Evolutionary conservation across 2,797 vertebrate species (phyloP), one percentile per base, ranked within the genome.

Genomic region (Cephalopachus bancanus): DNA sequence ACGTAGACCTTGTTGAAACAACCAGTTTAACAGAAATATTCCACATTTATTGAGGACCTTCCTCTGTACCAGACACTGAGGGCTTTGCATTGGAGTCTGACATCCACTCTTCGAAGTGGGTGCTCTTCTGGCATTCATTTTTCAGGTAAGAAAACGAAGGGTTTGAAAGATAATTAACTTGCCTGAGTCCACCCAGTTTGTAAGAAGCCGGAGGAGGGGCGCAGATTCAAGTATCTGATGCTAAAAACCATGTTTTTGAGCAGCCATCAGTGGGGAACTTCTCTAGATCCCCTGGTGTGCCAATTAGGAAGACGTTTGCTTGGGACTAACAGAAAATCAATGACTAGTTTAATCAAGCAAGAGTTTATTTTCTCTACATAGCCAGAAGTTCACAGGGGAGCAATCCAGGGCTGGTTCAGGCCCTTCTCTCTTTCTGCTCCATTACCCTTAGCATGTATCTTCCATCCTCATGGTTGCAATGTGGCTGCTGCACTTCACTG

Each of bases 261-360:
- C 37, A 71, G 44, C 19, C 0, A 1, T 6, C 22, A 1, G 0
- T n/a, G 33, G 28, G 1, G 28, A 44, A 76, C 5, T 74, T 5
- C 37, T 89, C 60, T 26, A 62, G 74, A 10, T 92, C 71, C 59
- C 59, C 17, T 6, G 49, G 33, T 9, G 4, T 9, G 19, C 5
- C 64, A 19, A 6, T 22, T 49, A 1, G 5, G 28, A n/a, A 57
- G 62, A 19, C 20, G 9, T 65, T 78, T 71, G n/a, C 17, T 79
- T 53, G 24, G 12, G 30, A 17, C 15, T 76, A 51, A 59, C 71
- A 74, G 87, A 91, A 91, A 55, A 55, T 37, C 17, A 78, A 16
- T 28, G 12, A 1, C 16, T 86, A 81, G n/a, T 33, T 72, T 59
- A 76, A 49, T 12, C 20, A 57, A 37, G n/a, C n/a, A 37, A 33